A percentile compares a stretch with the other conserved stretches of the same genome.
phyloP scores from a whole-genome alignment of 2,113 vertebrate genomes.

The Platichthys stellatus region DNA sequence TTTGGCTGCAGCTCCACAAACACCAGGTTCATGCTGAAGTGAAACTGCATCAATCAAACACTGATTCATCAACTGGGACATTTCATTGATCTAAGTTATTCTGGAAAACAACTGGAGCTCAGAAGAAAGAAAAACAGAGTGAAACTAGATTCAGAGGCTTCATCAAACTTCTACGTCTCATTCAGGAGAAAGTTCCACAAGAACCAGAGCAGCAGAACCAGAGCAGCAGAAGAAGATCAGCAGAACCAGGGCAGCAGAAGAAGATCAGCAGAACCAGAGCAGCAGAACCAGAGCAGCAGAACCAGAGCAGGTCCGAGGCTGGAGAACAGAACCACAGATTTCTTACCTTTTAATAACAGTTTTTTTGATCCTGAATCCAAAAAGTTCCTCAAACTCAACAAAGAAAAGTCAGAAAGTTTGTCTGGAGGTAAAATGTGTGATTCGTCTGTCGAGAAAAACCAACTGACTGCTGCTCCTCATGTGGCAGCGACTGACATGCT shows the following conservation, averaged over 20 bases:
- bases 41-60: neutral
- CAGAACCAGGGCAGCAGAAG: too few species aligned
- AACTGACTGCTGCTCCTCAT: slow-evolving; percentile 13
- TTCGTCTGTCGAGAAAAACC: too few species aligned
- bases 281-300: too few species aligned
- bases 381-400: rapidly evolving
- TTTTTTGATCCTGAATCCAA: neutral
- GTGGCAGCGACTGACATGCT: slow-evolving; percentile 18
- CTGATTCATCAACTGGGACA: neutral
- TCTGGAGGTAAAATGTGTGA: too few species aligned
- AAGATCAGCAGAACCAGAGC: too few species aligned
- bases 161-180: neutral
- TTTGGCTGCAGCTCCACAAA: too few species aligned
- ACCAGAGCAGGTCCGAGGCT: neutral
- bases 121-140: neutral
- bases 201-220: too few species aligned
- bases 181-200: too few species aligned
- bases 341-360: slow-evolving; percentile 25
- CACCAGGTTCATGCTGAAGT: too few species aligned
- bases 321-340: neutral
- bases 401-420: neutral
- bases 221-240: too few species aligned
- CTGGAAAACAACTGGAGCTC: neutral
- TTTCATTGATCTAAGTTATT: too few species aligned
- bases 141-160: neutral